A percentile compares a stretch with the other conserved stretches of the same genome.
phyloP scores from a whole-genome alignment of 2,113 vertebrate species.

The Perognathus longimembris region DNA sequence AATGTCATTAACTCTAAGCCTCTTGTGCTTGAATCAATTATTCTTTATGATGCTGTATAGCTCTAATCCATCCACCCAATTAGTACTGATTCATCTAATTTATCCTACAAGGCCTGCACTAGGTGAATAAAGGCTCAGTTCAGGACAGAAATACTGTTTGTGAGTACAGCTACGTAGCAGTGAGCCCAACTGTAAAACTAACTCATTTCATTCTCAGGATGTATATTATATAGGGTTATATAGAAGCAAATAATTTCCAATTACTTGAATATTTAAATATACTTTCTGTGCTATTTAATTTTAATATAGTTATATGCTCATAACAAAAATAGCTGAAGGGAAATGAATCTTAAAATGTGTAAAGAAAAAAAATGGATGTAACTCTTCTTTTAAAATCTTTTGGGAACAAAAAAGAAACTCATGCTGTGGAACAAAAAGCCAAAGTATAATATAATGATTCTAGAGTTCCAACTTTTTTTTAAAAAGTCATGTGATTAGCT shows the following conservation, averaged over 20 bases:
- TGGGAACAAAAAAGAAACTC: background rate
- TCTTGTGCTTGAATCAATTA: conserved; percentile 5
- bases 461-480: conserved; percentile 33
- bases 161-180: background rate
- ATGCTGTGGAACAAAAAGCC: conserved; percentile 22
- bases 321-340: conserved; percentile 48
- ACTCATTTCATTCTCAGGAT: conserved; percentile 24
- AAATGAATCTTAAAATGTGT: conserved; percentile 55
- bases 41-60: background rate
- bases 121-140: background rate
- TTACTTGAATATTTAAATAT: conserved; percentile 33
- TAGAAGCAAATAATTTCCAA: conserved; percentile 37
- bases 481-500: background rate
- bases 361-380: conserved; percentile 5
- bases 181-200: background rate
- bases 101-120: background rate
- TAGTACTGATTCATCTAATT: background rate
- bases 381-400: conserved; percentile 42
- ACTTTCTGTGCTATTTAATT: conserved; percentile 32
- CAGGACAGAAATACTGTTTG: background rate
- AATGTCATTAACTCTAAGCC: background rate
- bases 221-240: background rate
- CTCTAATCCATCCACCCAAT: background rate
- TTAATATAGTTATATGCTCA: conserved; percentile 3
- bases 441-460: conserved; percentile 13